phyloP scores from a whole-genome alignment of 1,140 invertebrate species.

The Drosophila sp. region DNA sequence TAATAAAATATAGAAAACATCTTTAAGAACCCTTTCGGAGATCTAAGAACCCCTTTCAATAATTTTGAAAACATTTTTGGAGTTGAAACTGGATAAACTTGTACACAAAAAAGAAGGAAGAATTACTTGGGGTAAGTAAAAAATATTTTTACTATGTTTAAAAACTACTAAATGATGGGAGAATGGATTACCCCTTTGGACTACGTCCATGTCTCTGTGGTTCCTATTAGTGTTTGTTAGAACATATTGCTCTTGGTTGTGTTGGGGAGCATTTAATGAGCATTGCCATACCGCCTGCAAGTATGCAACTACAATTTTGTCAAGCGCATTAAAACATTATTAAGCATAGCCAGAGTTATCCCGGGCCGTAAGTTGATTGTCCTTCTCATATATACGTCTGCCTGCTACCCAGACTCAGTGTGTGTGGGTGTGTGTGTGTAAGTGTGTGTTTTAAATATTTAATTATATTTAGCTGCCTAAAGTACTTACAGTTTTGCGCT shows the following conservation, averaged over 20 bases:
- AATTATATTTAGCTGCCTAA: conserved; percentile 80
- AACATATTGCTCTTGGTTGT: background rate
- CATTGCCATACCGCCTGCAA: conserved; percentile 67
- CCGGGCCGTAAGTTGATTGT: conserved; percentile 11
- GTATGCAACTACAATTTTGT: conserved; percentile 74
- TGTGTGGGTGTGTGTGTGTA: conserved; percentile 27
- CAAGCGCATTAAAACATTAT: conserved; percentile 79
- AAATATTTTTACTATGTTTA: no score
- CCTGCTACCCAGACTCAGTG: background rate
- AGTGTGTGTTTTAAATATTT: conserved; percentile 71
- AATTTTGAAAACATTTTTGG: no score
- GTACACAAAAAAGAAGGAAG: no score
- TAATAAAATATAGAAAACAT: no score
- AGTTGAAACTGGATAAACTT: no score
- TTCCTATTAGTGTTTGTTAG: no score
- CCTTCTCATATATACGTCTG: background rate
- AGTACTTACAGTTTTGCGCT: conserved; percentile 80
- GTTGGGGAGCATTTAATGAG: conserved; percentile 70
- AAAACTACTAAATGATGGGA: no score
- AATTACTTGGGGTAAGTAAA: no score
- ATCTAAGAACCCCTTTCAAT: no score
- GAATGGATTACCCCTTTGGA: no score
- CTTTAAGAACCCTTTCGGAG: no score
- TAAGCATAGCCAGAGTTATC: conserved; percentile 48
- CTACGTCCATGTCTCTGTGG: no score